phyloP scores from a whole-genome alignment of 2,797 vertebrate genomes.

The Morus bassanus region DNA sequence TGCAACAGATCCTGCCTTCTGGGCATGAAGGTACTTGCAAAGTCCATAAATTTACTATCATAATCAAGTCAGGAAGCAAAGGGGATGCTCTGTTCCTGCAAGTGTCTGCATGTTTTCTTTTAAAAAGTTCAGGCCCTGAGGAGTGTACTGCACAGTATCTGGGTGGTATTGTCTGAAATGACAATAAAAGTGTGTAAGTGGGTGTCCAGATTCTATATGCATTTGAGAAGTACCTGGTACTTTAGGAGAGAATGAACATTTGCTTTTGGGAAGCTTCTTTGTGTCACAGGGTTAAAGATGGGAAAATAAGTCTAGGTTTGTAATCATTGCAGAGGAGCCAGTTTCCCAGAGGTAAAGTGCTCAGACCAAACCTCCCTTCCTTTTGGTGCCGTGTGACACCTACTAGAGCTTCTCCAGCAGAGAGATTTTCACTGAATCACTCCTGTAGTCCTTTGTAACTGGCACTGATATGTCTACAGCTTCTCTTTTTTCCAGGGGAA shows the following conservation, averaged over 20 bases:
- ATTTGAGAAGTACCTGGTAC: neutral
- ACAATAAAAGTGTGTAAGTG: neutral
- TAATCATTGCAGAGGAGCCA: neutral
- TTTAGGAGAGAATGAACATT: neutral
- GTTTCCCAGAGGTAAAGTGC: neutral
- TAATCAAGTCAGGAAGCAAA: neutral
- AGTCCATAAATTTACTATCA: neutral
- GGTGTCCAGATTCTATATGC: neutral
- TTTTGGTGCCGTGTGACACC: neutral
- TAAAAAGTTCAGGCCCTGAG: neutral
- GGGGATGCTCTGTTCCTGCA: neutral
- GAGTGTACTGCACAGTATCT: neutral
- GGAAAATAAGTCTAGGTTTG: neutral
- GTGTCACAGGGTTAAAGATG: neutral
- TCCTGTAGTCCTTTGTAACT: neutral
- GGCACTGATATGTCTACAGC: neutral
- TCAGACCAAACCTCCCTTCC: neutral
- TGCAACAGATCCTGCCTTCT: neutral
- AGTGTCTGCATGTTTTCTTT: neutral
- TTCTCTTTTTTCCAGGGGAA: neutral
- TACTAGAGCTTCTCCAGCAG: neutral
- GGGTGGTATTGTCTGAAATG: neutral
- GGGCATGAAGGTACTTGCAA: neutral
- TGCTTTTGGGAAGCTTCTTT: neutral
- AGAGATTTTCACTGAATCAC: neutral